Conservation (phyloP, 2,888 invertebrate genomes). For the Endotricha flammealis region DNA sequence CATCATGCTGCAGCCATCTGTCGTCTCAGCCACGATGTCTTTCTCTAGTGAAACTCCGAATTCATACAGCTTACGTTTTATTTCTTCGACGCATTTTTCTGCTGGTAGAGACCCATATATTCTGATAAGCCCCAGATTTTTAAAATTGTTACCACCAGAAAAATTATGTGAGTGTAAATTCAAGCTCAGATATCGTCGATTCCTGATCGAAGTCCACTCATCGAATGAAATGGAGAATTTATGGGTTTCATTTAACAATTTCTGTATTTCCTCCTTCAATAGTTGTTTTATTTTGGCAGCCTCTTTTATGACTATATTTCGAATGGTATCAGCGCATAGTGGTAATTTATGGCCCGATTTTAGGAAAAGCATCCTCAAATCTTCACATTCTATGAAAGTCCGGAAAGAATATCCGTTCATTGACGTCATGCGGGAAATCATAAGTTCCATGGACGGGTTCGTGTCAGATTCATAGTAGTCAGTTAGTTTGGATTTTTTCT, state of each 20-base stretch:
- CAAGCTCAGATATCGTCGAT: conserved; percentile 2
- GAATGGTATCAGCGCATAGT: too few species aligned
- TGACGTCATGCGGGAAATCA: conserved; percentile 8
- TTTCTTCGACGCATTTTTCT: background rate
- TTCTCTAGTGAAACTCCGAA: conserved; percentile 3
- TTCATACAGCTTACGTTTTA: background rate
- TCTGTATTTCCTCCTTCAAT: too few species aligned
- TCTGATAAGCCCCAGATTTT: conserved; percentile 4
- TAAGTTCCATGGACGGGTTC: conserved; percentile 7
- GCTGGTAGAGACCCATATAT: conserved; percentile 3
- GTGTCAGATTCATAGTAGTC: conserved; percentile 3
- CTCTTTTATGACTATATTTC: too few species aligned
- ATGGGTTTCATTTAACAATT: too few species aligned
- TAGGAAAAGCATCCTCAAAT: too few species aligned
- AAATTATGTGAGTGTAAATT: conserved; percentile 1
- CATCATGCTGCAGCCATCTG: conserved; percentile 11
- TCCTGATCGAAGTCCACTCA: conserved; percentile 2
- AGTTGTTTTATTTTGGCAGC: too few species aligned
- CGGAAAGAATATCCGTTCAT: too few species aligned
- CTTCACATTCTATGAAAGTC: too few species aligned
- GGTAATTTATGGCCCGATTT: too few species aligned
- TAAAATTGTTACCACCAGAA: background rate
- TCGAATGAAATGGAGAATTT: conserved; percentile 6
- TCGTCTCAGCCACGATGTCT: conserved; percentile 7
- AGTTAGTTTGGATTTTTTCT: conserved; percentile 5